These are phyloP conservation scores for Hyla sarda DNA, from an alignment of 2,113 vertebrate species.

Conservation along the genomic window DNA sequence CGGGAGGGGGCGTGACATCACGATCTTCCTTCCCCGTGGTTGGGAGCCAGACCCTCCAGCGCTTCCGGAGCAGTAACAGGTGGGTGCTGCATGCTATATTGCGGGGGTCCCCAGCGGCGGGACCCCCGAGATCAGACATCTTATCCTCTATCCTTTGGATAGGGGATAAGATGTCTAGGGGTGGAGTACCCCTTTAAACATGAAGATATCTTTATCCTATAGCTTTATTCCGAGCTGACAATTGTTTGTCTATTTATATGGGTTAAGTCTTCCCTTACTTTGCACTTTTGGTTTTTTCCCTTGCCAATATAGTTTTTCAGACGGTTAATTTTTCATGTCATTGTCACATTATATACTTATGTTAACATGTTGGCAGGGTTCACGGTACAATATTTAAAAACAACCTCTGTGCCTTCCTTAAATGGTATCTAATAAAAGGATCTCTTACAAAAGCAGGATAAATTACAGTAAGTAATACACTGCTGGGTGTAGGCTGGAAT, in stretches of 20 bases:
- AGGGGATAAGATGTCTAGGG: too few relatives aligned
- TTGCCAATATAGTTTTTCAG: not conserved
- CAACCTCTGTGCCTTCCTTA: constrained; percentile 22
- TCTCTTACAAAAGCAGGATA: constrained; percentile 48
- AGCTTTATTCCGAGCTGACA: not conserved
- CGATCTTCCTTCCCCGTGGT: too few relatives aligned
- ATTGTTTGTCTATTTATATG: not conserved
- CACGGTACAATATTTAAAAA: constrained; percentile 20
- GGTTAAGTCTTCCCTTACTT: not conserved
- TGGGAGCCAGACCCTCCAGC: too few relatives aligned
- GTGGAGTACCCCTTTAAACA: too few relatives aligned
- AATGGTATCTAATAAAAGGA: constrained; percentile 26
- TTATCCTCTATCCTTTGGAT: too few relatives aligned
- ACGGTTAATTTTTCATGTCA: constrained; percentile 6
- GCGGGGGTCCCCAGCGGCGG: too few relatives aligned
- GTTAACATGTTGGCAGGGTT: not conserved
- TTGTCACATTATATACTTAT: constrained; percentile 6
- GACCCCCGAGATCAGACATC: too few relatives aligned
- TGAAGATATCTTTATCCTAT: too few relatives aligned
- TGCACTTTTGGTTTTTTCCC: not conserved
- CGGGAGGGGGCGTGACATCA: too few relatives aligned
- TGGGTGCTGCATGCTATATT: too few relatives aligned
- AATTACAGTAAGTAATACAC: constrained; percentile 48
- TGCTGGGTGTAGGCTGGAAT: constrained; percentile 48
- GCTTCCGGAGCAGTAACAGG: too few relatives aligned